Evolutionary conservation across 2,888 invertebrate species (phyloP), one percentile per base, ranked within the genome.

Genomic region (Polia nebulosa): DNA sequence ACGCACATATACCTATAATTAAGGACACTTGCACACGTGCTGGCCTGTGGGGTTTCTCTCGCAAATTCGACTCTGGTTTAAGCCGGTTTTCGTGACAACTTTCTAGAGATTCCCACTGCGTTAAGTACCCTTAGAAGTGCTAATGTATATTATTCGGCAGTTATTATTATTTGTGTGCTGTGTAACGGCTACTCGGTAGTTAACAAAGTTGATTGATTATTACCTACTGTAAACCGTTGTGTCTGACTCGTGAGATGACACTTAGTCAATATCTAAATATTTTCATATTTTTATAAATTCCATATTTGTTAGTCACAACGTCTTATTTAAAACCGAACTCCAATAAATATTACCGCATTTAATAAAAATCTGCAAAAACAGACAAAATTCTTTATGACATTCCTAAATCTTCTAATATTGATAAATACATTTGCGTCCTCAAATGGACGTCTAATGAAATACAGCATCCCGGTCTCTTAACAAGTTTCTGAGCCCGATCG

Each of bases 81-180:
- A 91, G 90, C 92, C 90, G 90, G 92, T 93, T 92, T 90, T 91
- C 90, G 88, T 91, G 88, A 89, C 88, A 88, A 92, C 92, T 94
- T 94, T 93, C 93, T 94, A 94, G 88, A 93, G 93, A 93, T 94
- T 94, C 94, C 91, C 90, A 80, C 87, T 86, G 78, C 81, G 67
- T 83, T 64, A 78, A 80, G 90, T 87, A 89, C 84, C 93, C 94
- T 89, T 93, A 94, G 85, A 92, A 93, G 93, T 93, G 94, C 92
- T 92, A 91, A 93, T 92, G 90, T 87, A 81, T 85, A 90, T 90
- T 90, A 90, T 90, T 89, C 86, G 59, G 32, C 13, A 59, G 17
- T 53, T 60, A 58, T 57, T 69, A 57, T 60, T 76, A 65, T 66
- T 59, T 51, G 39, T 41, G 17, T 15, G 45, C 52, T 76, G 27